Conservation (phyloP, 2,797 vertebrate species). For the Telmatherina bonti region DNA sequence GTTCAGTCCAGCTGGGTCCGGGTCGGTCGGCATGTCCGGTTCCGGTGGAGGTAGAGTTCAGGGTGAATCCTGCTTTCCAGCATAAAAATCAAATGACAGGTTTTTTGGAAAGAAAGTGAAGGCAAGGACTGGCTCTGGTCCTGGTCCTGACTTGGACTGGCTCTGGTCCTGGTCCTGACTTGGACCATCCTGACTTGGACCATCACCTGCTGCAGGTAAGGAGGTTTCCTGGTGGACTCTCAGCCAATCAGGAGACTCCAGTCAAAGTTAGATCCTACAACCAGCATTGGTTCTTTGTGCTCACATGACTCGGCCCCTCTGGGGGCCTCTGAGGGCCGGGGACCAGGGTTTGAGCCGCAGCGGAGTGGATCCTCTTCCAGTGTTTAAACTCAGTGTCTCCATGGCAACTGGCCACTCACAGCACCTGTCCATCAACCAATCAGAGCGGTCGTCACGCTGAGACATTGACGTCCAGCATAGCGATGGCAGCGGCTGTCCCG, state of each 20-base stretch:
- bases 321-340: rapidly evolving
- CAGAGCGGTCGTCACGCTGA: slow-evolving; percentile 82
- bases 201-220: too few relatives aligned
- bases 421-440: neutral
- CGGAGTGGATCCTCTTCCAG: neutral
- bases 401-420: too few relatives aligned
- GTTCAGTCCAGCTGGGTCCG: too few relatives aligned
- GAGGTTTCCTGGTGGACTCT: neutral
- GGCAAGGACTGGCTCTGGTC: too few relatives aligned
- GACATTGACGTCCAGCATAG: slow-evolving; percentile 93
- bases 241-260: slow-evolving; percentile 4
- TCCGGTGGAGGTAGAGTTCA: slow-evolving; percentile 29
- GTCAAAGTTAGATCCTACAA: too few relatives aligned
- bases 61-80: neutral
- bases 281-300: too few relatives aligned
- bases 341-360: neutral
- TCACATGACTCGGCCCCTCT: too few relatives aligned
- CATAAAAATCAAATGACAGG: neutral
- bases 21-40: neutral
- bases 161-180: too few relatives aligned
- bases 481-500: slow-evolving; percentile 78
- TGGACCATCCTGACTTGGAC: too few relatives aligned
- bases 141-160: too few relatives aligned
- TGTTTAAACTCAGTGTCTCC: neutral
- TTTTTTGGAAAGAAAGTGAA: neutral